These are phyloP conservation scores for Lycaena phlaeas DNA, from an alignment of 2,888 invertebrate species.

Conservation along the genomic window DNA sequence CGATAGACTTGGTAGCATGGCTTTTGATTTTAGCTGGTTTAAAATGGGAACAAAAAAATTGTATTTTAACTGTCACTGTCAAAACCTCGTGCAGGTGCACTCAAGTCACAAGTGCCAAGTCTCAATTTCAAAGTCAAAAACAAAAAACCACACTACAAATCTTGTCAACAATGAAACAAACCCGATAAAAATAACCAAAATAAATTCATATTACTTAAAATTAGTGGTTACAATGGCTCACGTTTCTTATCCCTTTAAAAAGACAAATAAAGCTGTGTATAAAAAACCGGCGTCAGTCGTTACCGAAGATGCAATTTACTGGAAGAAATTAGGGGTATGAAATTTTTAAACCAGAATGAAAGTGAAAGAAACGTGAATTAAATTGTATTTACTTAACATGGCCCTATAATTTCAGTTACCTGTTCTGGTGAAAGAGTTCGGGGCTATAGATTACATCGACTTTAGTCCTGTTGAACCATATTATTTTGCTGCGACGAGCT, in stretches of 20 bases:
- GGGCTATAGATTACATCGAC: slow-evolving; percentile 91
- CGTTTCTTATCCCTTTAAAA: slow-evolving; percentile 76
- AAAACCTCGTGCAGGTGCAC: too few relatives aligned
- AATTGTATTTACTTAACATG: neutral
- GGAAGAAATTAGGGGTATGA: slow-evolving; percentile 93
- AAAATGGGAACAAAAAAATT: too few relatives aligned
- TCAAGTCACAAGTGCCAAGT: too few relatives aligned
- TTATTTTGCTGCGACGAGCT: slow-evolving; percentile 94
- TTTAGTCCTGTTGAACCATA: slow-evolving; percentile 92
- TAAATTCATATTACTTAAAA: too few relatives aligned
- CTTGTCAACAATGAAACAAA: neutral
- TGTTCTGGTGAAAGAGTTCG: slow-evolving; percentile 92
- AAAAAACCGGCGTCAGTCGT: slow-evolving; percentile 77
- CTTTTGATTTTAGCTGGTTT: too few relatives aligned
- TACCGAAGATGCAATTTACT: slow-evolving; percentile 87
- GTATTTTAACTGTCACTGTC: too few relatives aligned
- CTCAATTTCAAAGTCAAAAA: too few relatives aligned
- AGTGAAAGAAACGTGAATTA: neutral
- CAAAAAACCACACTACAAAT: too few relatives aligned
- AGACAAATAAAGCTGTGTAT: slow-evolving; percentile 79
- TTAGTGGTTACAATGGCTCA: slow-evolving; percentile 46
- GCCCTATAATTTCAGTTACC: slow-evolving; percentile 73
- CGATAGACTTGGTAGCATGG: too few relatives aligned
- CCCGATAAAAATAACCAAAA: neutral
- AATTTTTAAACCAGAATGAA: slow-evolving; percentile 35